phyloP scores from a whole-genome alignment of 1,140 invertebrate species.

The Camponotus vicinus region DNA sequence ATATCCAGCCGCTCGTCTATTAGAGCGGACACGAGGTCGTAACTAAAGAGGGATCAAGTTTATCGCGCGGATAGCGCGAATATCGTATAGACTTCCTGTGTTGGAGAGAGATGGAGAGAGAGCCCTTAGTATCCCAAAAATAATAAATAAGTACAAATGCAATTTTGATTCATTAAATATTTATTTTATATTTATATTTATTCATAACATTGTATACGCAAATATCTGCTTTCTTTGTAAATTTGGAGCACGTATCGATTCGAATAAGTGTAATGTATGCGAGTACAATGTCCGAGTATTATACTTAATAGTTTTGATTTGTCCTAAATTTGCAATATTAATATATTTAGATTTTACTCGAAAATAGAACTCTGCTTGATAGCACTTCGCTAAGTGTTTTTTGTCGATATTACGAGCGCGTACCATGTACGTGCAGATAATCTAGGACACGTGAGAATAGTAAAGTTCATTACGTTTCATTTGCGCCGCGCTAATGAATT shows the following conservation, averaged over 20 bases:
- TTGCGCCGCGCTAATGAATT: constrained; percentile 48
- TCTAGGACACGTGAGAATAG: constrained; percentile 38
- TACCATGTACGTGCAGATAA: not conserved
- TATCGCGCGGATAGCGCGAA: not conserved
- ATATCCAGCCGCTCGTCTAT: constrained; percentile 28
- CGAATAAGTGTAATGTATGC: not conserved
- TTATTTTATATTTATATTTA: not conserved
- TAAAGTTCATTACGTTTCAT: constrained; percentile 53
- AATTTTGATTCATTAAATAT: not conserved
- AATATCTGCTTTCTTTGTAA: not conserved
- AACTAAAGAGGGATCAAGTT: not conserved
- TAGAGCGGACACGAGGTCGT: not conserved
- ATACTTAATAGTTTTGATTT: not conserved
- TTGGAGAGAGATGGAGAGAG: not conserved
- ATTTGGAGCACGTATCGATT: not conserved
- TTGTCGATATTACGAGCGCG: constrained; percentile 8
- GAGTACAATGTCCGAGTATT: not conserved
- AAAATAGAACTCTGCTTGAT: constrained; percentile 13
- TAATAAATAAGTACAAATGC: not conserved
- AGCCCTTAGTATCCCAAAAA: not conserved
- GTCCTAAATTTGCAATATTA: not conserved
- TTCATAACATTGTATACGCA: not conserved
- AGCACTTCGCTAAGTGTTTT: not conserved
- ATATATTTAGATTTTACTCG: not conserved
- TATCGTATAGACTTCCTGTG: not conserved